Conservation (phyloP, 1,140 invertebrate genomes). For the Matsumurasca onukii region DNA sequence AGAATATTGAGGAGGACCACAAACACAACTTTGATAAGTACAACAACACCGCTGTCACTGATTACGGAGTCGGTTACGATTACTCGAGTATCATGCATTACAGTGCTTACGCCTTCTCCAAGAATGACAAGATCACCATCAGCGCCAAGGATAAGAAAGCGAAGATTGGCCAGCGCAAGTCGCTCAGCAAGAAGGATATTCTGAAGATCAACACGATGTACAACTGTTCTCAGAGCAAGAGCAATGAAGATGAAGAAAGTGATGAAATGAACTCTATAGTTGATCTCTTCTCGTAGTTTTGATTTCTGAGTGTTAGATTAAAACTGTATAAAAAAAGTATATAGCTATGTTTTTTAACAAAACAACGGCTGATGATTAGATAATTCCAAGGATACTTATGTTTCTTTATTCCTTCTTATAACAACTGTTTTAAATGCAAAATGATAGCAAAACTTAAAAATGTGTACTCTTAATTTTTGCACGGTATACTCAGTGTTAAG, state of each 20-base stretch:
- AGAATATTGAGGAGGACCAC: conserved; percentile 56
- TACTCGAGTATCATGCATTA: conserved; percentile 84
- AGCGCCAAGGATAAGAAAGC: conserved; percentile 45
- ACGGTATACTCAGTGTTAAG: too few species aligned
- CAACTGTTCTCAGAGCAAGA: conserved; percentile 24
- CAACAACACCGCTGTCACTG: conserved; percentile 58
- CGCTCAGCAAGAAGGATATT: conserved; percentile 35
- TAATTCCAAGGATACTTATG: too few species aligned
- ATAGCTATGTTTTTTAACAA: too few species aligned
- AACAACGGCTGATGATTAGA: too few species aligned
- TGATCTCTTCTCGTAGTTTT: conserved; percentile 44
- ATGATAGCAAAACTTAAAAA: too few species aligned
- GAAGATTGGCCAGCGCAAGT: conserved; percentile 35
- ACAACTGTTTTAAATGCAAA: too few species aligned
- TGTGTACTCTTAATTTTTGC: too few species aligned
- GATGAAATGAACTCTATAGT: conserved; percentile 8
- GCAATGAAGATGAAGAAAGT: conserved; percentile 8
- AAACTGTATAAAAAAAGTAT: too few species aligned
- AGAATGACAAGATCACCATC: conserved; percentile 69
- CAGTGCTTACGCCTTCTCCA: conserved; percentile 69
- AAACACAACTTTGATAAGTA: conserved; percentile 33
- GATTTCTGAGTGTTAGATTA: too few species aligned
- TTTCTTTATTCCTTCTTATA: too few species aligned
- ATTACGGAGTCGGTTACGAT: conserved; percentile 65
- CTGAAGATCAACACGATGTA: conserved; percentile 37